Conservation (phyloP, 2,797 vertebrate species). For the Syncerus caffer region DNA sequence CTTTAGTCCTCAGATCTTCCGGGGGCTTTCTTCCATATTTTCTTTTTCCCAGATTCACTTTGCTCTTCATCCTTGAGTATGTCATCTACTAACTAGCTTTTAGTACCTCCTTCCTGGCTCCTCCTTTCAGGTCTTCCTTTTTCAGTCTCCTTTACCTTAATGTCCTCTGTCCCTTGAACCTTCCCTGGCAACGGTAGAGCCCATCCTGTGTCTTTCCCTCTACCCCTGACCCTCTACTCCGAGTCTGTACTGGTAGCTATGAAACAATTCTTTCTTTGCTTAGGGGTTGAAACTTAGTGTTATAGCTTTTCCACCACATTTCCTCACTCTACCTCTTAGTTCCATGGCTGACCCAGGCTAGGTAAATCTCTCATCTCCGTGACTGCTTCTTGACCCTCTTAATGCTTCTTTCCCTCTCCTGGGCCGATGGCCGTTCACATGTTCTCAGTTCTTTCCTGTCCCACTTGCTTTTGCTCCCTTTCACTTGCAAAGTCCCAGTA, state of each 20-base stretch:
- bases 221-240: rapidly evolving
- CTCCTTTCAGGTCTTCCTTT: not conserved
- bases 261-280: not conserved
- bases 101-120: not conserved
- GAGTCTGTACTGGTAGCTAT: not conserved
- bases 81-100: not conserved
- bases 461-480: not conserved
- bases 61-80: not conserved
- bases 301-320: not conserved
- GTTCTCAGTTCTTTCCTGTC: not conserved
- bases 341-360: not conserved
- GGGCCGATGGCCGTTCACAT: not conserved
- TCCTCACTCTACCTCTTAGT: not conserved
- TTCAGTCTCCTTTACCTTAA: not conserved
- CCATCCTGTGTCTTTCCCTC: not conserved
- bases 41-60: not conserved
- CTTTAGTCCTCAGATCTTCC: not conserved
- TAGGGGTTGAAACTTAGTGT: not conserved
- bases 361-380: not conserved
- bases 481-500: not conserved
- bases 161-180: not conserved
- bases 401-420: not conserved
- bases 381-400: not conserved
- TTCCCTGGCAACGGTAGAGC: not conserved
- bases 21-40: too few relatives aligned